A percentile compares a stretch with the other conserved stretches of the same genome.
These are phyloP conservation scores for Amphimedon queenslandica DNA, from an alignment of 37 sponge, comb jelly and placozoan genomes.

Conservation along the genomic window DNA sequence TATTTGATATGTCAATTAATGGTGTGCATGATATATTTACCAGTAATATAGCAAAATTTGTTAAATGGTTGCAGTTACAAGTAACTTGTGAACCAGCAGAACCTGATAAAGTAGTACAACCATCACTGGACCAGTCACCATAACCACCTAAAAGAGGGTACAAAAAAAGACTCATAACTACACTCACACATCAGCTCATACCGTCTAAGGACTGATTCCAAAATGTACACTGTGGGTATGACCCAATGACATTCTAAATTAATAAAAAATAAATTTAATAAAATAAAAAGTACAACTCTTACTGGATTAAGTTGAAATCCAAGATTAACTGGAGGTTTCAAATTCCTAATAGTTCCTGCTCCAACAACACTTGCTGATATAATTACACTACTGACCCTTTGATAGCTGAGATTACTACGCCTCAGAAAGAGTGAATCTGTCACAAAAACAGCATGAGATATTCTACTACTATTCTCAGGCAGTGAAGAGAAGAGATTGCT, in stretches of 20 bases:
- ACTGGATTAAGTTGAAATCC: conserved; percentile 14
- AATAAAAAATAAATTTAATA: not conserved
- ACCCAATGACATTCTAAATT: conserved; percentile 1
- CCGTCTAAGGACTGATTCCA: conserved; percentile 48
- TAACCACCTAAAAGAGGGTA: not conserved
- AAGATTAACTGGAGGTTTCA: conserved; percentile 12
- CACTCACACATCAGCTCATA: not conserved
- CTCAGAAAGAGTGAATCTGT: conserved; percentile 19
- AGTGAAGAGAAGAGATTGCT: not conserved
- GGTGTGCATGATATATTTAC: no score
- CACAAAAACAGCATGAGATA: conserved; percentile 6
- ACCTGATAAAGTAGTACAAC: not conserved
- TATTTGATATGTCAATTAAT: no score
- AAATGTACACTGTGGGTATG: conserved; percentile 17
- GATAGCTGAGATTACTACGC: not conserved
- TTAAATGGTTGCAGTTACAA: conserved; percentile 6
- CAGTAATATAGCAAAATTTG: conserved; percentile 2
- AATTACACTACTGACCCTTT: conserved; percentile 19
- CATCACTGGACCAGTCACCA: conserved; percentile 51
- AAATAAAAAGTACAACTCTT: not conserved
- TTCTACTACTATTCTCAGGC: not conserved
- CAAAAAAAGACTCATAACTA: not conserved
- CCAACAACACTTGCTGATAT: conserved; percentile 21
- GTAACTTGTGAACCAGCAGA: not conserved
- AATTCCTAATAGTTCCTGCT: not conserved